Base-by-base conservation (phyloP, 2,888 invertebrate genomes). In the Himalopsyche kuldschensis region DNA sequence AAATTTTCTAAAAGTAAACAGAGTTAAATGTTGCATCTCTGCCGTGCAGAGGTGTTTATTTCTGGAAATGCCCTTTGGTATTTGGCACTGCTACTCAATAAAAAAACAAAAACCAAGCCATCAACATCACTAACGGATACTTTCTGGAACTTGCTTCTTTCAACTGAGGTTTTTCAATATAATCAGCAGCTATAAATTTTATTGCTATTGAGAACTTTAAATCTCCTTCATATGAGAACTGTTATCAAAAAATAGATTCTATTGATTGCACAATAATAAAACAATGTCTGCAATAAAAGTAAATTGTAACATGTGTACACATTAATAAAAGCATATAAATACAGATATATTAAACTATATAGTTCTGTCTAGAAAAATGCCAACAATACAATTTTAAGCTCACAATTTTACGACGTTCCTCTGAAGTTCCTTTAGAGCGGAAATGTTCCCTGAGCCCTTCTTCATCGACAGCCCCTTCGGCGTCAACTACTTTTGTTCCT, bases 341-440 rank as follows among this genome's bases (percentile, higher is more conserved):
- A n/a, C n/a, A n/a, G n/a, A n/a, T n/a, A n/a, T n/a, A n/a, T n/a
- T n/a, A n/a, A n/a, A 35, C 1, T 6, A 10, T 10, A 35, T 8
- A 35, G 10, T 35, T 35, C 35, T 8, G 35, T 8, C 35, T n/a
- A n/a, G n/a, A n/a, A n/a, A n/a, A n/a, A n/a, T n/a, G n/a, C n/a
- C n/a, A n/a, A 35, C 8, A 35, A 35, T 32, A 5, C 32, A 35
- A 8, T 8, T 41, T 5, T 5, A 11, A 11, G 3, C 55, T 55
- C 15, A 55, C 55, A 20, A 35, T 77, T 41, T 77, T 77, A 24
- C 48, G 89, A 86, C 88, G 88, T 83, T 88, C 87, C 90, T 90
- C 90, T 17, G 89, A 88, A 86, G 91, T 90, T 46, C 90, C 90
- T 87, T 90, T 91, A 0, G 91, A 83, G 46, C 80, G 80, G 30